Base-by-base conservation (phyloP, 2,888 invertebrate species). In the Oxystoma pomonae region DNA sequence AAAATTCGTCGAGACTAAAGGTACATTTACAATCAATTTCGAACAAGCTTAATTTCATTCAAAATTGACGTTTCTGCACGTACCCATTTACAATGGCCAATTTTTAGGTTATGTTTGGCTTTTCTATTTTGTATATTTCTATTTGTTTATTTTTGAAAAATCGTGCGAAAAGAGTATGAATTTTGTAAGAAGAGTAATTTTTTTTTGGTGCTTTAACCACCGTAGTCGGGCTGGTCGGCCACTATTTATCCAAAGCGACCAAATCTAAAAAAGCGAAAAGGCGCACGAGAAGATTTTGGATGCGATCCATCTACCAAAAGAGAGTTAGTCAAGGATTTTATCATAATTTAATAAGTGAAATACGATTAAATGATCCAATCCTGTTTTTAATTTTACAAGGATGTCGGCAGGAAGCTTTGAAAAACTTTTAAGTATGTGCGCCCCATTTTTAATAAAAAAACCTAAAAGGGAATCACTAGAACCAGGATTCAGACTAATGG, bases 331-430 rank as follows among this genome's bases (percentile, higher is more conserved):
- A 53, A 16, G 53, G 16, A 3, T 19, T 53, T 53, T 53, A 17
- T 53, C 17, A 53, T 53, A 53, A 53, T 53, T 53, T 53, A n/a
- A 19, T 53, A 3, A n/a, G n/a, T 5, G 53, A 53, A 53, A 3
- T 53, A 19, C 17, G 53, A 5, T 53, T 53, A n/a, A 53, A 5
- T 16, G 19, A 53, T 53, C 16, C 5, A 53, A 16, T 17, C 16
- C 19, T 53, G 5, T 53, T 53, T 53, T 53, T 53, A 53, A 53
- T 53, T 53, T 53, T 53, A 7, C 53, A 17, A 53, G 53, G n/a
- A 53, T 53, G 53, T 9, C 5, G 16, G 53, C 53, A 16, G 5
- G 7, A 17, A 53, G 7, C 19, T 53, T 9, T n/a, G 53, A 53
- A 53, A 17, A 53, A 7, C 19, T 53, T 5, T 53, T 53, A 53